Evolutionary conservation across 2,113 vertebrate species (phyloP), one percentile per base, ranked within the genome.

Genomic region (Sinocyclocheilus maitianheensis): DNA sequence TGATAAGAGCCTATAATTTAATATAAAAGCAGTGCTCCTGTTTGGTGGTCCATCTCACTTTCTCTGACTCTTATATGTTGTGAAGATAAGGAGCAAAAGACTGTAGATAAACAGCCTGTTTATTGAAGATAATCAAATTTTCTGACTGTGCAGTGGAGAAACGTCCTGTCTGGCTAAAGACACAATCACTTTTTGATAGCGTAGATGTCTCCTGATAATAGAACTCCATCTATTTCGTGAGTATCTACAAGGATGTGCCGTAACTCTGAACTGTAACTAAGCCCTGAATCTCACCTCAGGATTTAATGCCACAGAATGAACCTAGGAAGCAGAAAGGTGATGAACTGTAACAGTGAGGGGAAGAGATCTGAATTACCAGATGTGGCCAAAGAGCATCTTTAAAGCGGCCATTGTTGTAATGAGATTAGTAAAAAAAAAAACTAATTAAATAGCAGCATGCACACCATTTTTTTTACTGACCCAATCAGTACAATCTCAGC

Each of bases 81-180:
- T 37, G 88, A 60, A 18, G 90, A 94, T 94, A 93, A 92, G 88
- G 30, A 71, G 72, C 74, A 80, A 86, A 87, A 88, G 88, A 86
- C 84, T 85, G 88, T 74, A 88, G 90, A 93, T 90, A 88, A 88
- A 85, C 81, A 88, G 83, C 40, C 84, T 80, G 77, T 69, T 48
- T 71, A 81, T 63, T 74, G 79, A 75, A 86, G 78, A 86, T 86
- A 86, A 86, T 58, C 67, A 62, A 8, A 81, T 86, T 81, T 51
- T 63, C 53, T 74, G 22, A 76, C 24, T 37, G 53, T 24, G 26
- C 24, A 10, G 58, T 82, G 60, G 77, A 86, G 37, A 81, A 85
- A 85, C 74, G 75, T 5, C 37, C 14, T 20, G n/a, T 43, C 16
- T 63, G 30, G 55, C 37, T 80, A 62, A 80, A 80, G 77, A 80